phyloP scores from a whole-genome alignment of 2,888 invertebrate species.

The Brenthis hecate region DNA sequence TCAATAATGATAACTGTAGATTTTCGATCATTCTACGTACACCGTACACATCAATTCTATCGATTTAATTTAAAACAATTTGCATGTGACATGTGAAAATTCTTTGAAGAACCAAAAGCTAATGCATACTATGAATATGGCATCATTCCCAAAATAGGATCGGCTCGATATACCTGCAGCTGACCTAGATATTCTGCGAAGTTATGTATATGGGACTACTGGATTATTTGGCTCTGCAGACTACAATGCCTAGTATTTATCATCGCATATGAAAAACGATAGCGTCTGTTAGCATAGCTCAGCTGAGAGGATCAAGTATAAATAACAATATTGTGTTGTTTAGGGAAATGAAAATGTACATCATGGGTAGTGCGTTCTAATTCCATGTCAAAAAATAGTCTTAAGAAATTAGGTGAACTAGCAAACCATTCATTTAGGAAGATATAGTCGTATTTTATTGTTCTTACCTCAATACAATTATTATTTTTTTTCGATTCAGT shows the following conservation, averaged over 20 bases:
- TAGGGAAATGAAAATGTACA: no score
- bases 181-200: conserved; percentile 25
- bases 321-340: no score
- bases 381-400: no score
- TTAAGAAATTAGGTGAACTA: no score
- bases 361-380: no score
- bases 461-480: no score
- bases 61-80: background rate
- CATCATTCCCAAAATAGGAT: conserved; percentile 28
- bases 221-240: conserved; percentile 11
- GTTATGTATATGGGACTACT: conserved; percentile 14
- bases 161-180: conserved; percentile 23
- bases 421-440: no score
- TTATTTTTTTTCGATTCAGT: no score
- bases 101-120: background rate
- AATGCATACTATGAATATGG: conserved; percentile 28
- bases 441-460: no score
- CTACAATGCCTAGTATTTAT: conserved; percentile 10
- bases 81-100: background rate
- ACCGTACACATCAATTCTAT: background rate
- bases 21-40: no score
- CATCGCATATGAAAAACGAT: background rate
- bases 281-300: background rate
- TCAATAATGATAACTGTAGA: no score
- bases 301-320: background rate